Percentiles rank a stretch among this genome's conserved stretches.
phyloP scores from a whole-genome alignment of 2,113 vertebrate genomes.

The Notarius lentiginosus region DNA sequence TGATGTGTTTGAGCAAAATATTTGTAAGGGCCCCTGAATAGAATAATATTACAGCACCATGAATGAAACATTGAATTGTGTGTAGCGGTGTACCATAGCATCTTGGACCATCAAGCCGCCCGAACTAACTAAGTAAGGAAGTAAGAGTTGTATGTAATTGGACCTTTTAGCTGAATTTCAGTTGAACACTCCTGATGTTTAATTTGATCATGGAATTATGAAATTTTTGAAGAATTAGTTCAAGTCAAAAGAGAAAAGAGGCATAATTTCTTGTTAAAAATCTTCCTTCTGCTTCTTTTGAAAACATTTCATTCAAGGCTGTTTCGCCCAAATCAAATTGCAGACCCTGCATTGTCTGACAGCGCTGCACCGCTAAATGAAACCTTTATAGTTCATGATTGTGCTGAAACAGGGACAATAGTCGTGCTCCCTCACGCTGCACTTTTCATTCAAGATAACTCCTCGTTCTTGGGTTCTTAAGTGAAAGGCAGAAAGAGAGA shows the following conservation, averaged over 20 bases:
- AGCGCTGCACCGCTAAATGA: neutral
- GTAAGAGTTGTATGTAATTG: neutral
- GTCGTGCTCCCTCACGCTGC: neutral
- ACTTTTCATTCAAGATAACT: constrained; percentile 20
- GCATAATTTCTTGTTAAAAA: neutral
- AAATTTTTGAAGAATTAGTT: neutral
- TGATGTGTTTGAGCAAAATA: no score
- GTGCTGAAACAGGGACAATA: constrained; percentile 20
- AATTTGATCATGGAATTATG: neutral
- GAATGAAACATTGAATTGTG: no score
- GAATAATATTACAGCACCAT: no score
- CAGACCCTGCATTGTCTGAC: neutral
- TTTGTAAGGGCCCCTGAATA: no score
- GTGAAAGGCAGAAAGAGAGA: neutral
- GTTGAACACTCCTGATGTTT: neutral
- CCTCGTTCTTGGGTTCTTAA: neutral
- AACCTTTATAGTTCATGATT: constrained; percentile 20
- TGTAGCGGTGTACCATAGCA: no score
- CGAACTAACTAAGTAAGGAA: no score
- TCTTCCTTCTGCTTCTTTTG: neutral
- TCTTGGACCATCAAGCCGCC: no score
- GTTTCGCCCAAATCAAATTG: neutral
- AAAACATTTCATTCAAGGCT: constrained; percentile 10
- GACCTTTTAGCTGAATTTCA: neutral
- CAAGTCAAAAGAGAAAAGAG: neutral